phyloP scores from a whole-genome alignment of 2,888 invertebrate genomes.

The Bugulina stolonifera region DNA sequence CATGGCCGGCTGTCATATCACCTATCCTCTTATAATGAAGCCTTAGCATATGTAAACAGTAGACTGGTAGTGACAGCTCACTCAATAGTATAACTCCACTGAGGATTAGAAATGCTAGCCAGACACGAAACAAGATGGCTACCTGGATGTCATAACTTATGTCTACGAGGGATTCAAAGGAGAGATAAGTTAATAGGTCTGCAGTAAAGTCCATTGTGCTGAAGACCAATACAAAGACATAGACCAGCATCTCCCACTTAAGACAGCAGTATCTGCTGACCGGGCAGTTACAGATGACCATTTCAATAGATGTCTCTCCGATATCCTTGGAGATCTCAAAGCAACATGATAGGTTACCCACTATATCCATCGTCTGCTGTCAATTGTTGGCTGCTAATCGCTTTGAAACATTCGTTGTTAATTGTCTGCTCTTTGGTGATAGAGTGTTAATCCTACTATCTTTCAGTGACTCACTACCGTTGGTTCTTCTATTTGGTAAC shows the following conservation, averaged over 20 bases:
- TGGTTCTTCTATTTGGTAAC: too few species aligned
- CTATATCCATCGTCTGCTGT: too few species aligned
- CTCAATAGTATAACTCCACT: constrained; percentile 9
- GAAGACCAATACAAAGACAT: not conserved
- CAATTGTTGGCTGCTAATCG: too few species aligned
- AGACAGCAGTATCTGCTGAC: constrained; percentile 11
- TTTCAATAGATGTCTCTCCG: not conserved
- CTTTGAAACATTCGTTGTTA: too few species aligned
- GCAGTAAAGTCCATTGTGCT: not conserved
- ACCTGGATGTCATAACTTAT: not conserved
- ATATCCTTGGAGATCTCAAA: constrained; percentile 14
- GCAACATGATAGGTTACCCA: constrained; percentile 1
- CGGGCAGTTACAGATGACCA: constrained; percentile 14
- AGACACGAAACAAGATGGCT: not conserved
- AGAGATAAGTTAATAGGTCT: not conserved
- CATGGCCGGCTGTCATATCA: too few species aligned
- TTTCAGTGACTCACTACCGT: too few species aligned
- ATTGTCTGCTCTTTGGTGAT: too few species aligned
- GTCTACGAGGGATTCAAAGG: not conserved
- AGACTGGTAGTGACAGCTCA: not conserved
- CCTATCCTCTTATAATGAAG: too few species aligned
- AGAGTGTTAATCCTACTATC: too few species aligned
- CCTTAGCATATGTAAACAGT: too few species aligned
- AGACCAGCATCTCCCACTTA: constrained; percentile 1
- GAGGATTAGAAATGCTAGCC: not conserved